Percentiles rank a stretch among this genome's conserved stretches.
Evolutionary conservation across 2,888 invertebrate genomes (phyloP).

Genomic region (Dynastes grantii): DNA sequence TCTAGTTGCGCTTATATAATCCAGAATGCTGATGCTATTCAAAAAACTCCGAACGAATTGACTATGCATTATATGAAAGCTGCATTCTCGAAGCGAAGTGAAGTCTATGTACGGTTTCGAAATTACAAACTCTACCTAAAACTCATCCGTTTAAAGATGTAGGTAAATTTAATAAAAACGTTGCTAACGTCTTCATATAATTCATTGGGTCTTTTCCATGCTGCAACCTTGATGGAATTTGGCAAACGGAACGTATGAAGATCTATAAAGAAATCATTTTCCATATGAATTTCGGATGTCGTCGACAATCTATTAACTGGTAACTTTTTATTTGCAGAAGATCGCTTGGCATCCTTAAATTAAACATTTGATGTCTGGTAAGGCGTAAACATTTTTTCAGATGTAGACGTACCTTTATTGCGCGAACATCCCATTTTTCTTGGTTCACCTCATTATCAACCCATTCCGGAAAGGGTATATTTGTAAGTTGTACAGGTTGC

Average conservation of each 20-base stretch:
- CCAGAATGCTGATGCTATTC: conserved; percentile 66
- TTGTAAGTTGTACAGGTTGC: not conserved
- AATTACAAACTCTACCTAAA: conserved; percentile 57
- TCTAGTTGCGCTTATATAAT: conserved; percentile 65
- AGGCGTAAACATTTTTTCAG: not conserved
- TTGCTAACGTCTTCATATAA: conserved; percentile 60
- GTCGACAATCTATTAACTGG: not conserved
- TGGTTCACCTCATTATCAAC: conserved; percentile 63
- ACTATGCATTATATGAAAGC: conserved; percentile 67
- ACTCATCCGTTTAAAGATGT: not conserved
- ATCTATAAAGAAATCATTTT: conserved; percentile 52
- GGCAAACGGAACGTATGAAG: conserved; percentile 55
- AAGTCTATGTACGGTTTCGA: conserved; percentile 59
- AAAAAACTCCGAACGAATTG: conserved; percentile 69
- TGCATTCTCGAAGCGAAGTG: conserved; percentile 67
- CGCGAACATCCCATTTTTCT: conserved; percentile 64
- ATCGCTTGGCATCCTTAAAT: conserved; percentile 27
- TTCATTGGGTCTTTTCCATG: conserved; percentile 64
- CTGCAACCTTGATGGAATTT: conserved; percentile 51
- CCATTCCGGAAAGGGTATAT: conserved; percentile 63
- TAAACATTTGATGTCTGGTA: not conserved
- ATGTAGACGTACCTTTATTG: not conserved
- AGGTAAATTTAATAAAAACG: not conserved
- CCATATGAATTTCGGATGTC: conserved; percentile 14
- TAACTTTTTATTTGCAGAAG: not conserved